Base-by-base conservation (phyloP, 1,140 invertebrate species). In the Odontomachus brunneus region DNA sequence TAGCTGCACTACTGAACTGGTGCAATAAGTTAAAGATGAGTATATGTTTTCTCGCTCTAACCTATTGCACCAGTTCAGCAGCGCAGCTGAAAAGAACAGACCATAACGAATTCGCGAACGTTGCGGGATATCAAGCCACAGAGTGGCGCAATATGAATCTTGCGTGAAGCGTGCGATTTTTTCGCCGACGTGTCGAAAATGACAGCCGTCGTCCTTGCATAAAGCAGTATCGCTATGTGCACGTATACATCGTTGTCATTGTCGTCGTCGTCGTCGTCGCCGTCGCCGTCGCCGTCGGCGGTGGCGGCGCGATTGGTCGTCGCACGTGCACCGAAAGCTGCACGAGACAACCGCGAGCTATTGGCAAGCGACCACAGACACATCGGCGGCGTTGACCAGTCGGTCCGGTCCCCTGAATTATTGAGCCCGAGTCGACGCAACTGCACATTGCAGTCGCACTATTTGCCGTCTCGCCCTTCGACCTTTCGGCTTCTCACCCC, bases 321-420 rank as follows among this genome's bases (percentile, higher is more conserved):
- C 57, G 48, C 59, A 66, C 59, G 81, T 63, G 78, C 69, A 7
- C 48, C 17, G 22, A 33, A 33, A 57, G 62, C 24, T 71, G 65
- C 75, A 69, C 65, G 75, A 80, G 75, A 80, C 33, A n/a, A 15
- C 33, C 44, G 78, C 62, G 51, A 49, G 60, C 60, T 53, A 65
- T 84, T 29, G 67, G 66, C 78, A 71, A 44, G 78, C 55, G 55
- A 89, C 87, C 85, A 71, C 84, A 88, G 84, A 88, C 78, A 55
- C 84, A 83, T 83, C 82, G 86, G 62, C 65, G 76, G 26, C 62
- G 69, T 69, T 76, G 74, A 67, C 75, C 62, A 60, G 78, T n/a
- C n/a, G n/a, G n/a, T 60, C 82, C 82, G 29, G 29, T 85, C 71
- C n/a, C n/a, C n/a, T 90, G 84, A 91, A 91, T 91, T 90, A 91